Evolutionary conservation across 2,888 invertebrate genomes (phyloP), one percentile per base, ranked within the genome.

Genomic region (Tetranychus truncatus): DNA sequence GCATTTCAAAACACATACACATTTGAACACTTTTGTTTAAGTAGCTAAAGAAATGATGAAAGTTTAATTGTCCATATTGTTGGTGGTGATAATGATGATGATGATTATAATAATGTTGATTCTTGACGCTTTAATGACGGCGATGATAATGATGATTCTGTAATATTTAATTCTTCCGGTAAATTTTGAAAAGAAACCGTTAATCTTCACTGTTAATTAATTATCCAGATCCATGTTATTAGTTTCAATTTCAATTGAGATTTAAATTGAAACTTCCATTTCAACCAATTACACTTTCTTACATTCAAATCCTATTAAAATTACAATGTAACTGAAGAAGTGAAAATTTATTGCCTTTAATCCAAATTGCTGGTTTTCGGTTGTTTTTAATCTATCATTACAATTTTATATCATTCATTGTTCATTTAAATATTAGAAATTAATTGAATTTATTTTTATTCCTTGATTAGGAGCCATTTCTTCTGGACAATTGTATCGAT

Each of bases 391-490:
- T 34, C 34, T 5, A 34, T 4, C 5, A 34, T 34, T 34, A 34
- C 34, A 45, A 44, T 72, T 72, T 72, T 1, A 72, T n/a, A 18
- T 6, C 24, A 21, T 18, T 34, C 71, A 21, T 15, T 71, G n/a
- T 24, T 18, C 8, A 34, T 72, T 4, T 72, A 34, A 11, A 21
- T 44, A 11, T n/a, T 21, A 72, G 3, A 21, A 15, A 72, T 44
- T 72, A 15, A 15, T 21, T 72, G 9, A 34, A 11, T 8, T 18
- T 72, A 15, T 44, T 18, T 44, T 72, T n/a, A 71, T 18, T 21
- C 24, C n/a, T 21, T 24, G 15, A 69, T 34, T 65, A 75, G 75
- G 75, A 15, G 75, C 71, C 20, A 75, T 75, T 67, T 74, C 66
- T n/a, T 65, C 67, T n/a, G 75, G 71, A 45, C 21, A 66, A 46